Base-by-base conservation (phyloP, 2,888 invertebrate genomes). In the Eristalis pertinax region DNA sequence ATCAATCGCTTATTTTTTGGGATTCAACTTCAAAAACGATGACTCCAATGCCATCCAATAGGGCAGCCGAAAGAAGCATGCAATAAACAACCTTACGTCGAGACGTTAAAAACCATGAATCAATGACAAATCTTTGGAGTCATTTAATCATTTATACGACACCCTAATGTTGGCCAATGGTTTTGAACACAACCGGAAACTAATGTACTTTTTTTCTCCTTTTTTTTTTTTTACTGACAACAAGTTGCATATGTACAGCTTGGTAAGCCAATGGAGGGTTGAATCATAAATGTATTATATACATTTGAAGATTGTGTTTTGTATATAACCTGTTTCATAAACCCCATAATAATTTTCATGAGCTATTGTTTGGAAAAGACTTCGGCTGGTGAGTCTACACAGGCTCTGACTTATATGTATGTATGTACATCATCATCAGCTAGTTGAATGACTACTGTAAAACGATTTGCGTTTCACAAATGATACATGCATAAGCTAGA, bases 41-140 rank as follows among this genome's bases (percentile, higher is more conserved):
- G 50, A 24, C 15, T 63, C 24, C 22, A 60, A 82, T 58, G 56
- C 56, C 24, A 38, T 50, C 24, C 50, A n/a, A 15, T 4, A 7
- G n/a, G 22, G n/a, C 69, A 50, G 41, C 35, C 22, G 15, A 38
- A 72, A 63, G 62, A 22, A 63, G 32, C 41, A 63, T 63, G 41
- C 68, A 65, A 84, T 84, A 75, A 75, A 70, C n/a, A n/a, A n/a
- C 38, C 60, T 24, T 35, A 19, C 19, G 68, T 13, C 29, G 56
- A 29, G 26, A 26, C 15, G 60, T n/a, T 26, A 15, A 26, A 60
- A 60, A 15, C 19, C 73, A 62, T 76, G 43, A 60, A 82, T 68
- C 64, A 77, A 73, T 38, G 67, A 77, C 77, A 73, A 77, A 83
- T 78, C 63, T 78, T 32, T n/a, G 38, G 43, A 68, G 43, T 62